Conservation (phyloP, 2,113 vertebrate genomes). For the Odocoileus hemionus region DNA sequence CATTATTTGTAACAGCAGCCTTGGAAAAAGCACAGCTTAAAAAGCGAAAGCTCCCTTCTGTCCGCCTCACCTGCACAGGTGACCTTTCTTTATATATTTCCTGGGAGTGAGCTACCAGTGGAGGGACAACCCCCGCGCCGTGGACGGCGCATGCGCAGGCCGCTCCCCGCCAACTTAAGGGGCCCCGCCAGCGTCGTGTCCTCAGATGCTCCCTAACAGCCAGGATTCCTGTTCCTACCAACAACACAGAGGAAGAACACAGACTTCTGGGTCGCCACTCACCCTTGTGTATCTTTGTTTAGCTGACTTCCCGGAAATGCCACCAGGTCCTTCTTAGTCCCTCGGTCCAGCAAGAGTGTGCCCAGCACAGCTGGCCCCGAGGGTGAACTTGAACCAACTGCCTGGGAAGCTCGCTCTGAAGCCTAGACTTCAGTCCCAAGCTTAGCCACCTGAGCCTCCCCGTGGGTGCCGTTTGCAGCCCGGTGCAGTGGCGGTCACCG, state of each 20-base stretch:
- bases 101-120: neutral
- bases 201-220: neutral
- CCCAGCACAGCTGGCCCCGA: neutral
- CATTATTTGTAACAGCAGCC: neutral
- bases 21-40: neutral
- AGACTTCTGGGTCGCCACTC: neutral
- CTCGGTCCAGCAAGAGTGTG: no score
- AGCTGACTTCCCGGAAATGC: neutral
- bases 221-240: neutral
- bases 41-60: neutral
- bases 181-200: neutral
- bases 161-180: no score
- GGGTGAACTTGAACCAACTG: neutral
- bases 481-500: accelerated
- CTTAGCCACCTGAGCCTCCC: neutral
- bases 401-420: neutral
- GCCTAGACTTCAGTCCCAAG: neutral
- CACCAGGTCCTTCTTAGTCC: neutral
- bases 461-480: neutral
- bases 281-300: neutral
- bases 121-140: accelerated
- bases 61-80: neutral
- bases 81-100: neutral
- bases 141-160: neutral
- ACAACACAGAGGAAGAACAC: neutral